These are phyloP conservation scores for Trissoscelio sp. DNA, from an alignment of 2,888 invertebrate genomes.

Conservation along the genomic window DNA sequence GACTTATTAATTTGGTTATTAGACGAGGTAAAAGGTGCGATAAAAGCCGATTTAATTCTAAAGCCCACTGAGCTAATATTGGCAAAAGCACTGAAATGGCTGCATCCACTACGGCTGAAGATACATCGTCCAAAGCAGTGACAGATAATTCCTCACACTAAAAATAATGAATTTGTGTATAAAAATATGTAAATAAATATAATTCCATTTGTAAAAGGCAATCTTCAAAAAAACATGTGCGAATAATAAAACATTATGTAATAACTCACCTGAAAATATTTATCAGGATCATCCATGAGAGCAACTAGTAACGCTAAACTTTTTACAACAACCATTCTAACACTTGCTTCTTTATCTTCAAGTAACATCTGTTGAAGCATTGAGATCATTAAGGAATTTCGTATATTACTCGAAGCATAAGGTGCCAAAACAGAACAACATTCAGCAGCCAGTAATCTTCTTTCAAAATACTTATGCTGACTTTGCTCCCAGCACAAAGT, in stretches of 20 bases:
- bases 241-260: no score
- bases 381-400: slow-evolving; percentile 88
- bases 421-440: slow-evolving; percentile 88
- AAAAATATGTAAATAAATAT: neutral
- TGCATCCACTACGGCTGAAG: slow-evolving; percentile 85
- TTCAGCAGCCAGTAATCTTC: slow-evolving; percentile 88
- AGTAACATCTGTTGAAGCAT: slow-evolving; percentile 89
- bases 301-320: slow-evolving; percentile 87
- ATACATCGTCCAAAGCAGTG: slow-evolving; percentile 85
- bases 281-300: slow-evolving; percentile 87
- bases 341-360: slow-evolving; percentile 87
- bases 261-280: slow-evolving; percentile 84
- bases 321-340: slow-evolving; percentile 86
- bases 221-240: no score
- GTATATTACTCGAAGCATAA: slow-evolving; percentile 86
- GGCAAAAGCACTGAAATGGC: slow-evolving; percentile 86
- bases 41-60: slow-evolving; percentile 85
- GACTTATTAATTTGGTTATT: slow-evolving; percentile 77
- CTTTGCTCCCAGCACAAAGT: slow-evolving; percentile 91
- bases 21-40: slow-evolving; percentile 84
- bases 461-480: slow-evolving; percentile 87
- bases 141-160: slow-evolving; percentile 86
- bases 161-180: slow-evolving; percentile 30
- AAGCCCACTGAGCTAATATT: slow-evolving; percentile 87
- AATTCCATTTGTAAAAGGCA: no score